Conservation (phyloP, 2,797 vertebrate genomes). For the Aplochiton taeniatus region DNA sequence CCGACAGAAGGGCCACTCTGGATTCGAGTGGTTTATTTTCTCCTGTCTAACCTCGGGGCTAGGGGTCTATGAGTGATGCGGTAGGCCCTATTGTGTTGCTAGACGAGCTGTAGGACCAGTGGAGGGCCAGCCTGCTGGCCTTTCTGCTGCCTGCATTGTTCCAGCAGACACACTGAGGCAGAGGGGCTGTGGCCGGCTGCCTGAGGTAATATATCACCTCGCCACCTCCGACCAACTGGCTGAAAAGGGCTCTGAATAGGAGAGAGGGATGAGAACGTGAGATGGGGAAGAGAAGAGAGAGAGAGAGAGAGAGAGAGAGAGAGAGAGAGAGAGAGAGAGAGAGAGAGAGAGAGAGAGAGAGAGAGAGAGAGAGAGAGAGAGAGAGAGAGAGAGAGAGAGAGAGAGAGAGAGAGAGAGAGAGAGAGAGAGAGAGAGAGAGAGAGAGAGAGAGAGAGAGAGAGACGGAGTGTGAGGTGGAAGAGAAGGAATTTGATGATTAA, state of each 20-base stretch:
- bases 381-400: too few relatives aligned
- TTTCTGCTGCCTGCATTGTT: constrained; percentile 48
- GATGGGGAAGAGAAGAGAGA: constrained; percentile 23
- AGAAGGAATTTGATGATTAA: constrained; percentile 12
- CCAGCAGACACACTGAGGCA: constrained; percentile 20
- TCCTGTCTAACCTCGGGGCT: background rate
- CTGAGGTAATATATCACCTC: constrained; percentile 28
- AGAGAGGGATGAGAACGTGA: constrained; percentile 19
- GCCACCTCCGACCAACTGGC: constrained; percentile 34
- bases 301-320: too few relatives aligned
- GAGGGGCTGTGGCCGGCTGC: constrained; percentile 47
- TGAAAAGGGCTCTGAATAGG: constrained; percentile 35
- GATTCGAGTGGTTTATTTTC: constrained; percentile 16
- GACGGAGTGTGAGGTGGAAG: background rate
- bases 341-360: too few relatives aligned
- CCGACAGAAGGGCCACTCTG: constrained; percentile 25
- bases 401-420: too few relatives aligned
- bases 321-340: too few relatives aligned
- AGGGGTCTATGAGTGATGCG: constrained; percentile 31
- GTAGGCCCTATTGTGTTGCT: constrained; percentile 45
- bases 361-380: too few relatives aligned
- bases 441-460: too few relatives aligned
- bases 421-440: too few relatives aligned
- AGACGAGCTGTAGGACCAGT: constrained; percentile 38
- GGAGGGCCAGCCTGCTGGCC: constrained; percentile 29